Evolutionary conservation across 1,140 invertebrate species (phyloP).

Genomic region (Steinernema feltiae): DNA sequence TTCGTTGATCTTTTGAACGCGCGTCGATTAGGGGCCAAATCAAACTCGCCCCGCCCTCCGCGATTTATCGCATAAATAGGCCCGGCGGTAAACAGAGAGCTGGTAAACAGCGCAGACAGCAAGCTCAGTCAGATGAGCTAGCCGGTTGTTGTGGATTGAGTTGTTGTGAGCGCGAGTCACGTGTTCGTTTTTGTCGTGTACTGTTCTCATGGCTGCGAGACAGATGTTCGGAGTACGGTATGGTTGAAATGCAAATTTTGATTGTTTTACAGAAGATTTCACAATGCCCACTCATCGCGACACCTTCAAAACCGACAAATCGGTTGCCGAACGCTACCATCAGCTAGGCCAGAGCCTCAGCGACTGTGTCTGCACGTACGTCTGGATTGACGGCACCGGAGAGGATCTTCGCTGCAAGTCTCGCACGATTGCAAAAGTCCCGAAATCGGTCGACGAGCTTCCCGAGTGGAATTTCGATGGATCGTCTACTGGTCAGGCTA

Average conservation of each 20-base stretch:
- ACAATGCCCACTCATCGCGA: neutral
- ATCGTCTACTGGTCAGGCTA: constrained; percentile 66
- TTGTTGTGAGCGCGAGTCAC: no score
- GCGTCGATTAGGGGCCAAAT: neutral
- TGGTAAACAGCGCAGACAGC: no score
- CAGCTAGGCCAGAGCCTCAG: neutral
- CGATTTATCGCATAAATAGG: neutral
- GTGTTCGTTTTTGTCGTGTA: no score
- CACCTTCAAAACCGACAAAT: neutral
- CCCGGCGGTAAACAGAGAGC: no score
- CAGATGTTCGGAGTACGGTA: no score
- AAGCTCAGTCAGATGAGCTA: no score
- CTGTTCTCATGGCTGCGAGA: no score
- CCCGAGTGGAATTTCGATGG: constrained; percentile 95
- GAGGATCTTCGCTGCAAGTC: constrained; percentile 79
- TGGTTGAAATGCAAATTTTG: no score
- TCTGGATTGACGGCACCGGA: constrained; percentile 75
- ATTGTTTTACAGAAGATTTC: neutral
- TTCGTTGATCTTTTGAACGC: neutral
- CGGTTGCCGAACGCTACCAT: neutral
- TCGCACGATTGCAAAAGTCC: constrained; percentile 63
- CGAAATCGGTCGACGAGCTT: constrained; percentile 64
- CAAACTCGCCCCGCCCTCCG: neutral
- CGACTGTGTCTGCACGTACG: constrained; percentile 19
- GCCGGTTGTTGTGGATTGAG: no score